phyloP scores from a whole-genome alignment of 2,113 vertebrate species.

The Heterocephalus glaber region DNA sequence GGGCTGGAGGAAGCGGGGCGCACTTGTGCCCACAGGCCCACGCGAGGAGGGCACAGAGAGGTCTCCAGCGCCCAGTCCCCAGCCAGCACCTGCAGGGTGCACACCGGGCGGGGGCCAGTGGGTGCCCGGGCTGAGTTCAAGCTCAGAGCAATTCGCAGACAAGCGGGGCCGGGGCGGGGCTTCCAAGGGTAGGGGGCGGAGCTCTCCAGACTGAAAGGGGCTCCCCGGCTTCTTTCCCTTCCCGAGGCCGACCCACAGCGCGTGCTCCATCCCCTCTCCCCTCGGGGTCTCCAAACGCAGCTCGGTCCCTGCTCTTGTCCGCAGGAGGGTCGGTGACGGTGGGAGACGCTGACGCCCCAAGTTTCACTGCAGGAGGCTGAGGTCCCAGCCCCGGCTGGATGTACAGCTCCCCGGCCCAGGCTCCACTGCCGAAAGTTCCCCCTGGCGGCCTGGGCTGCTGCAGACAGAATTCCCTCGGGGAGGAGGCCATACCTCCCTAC shows the following conservation, averaged over 20 bases:
- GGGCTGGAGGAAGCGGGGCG: neutral
- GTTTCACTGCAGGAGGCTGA: too few species aligned
- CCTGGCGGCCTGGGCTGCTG: neutral
- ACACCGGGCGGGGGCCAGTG: neutral
- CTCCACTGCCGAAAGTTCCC: neutral
- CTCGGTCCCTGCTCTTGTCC: too few species aligned
- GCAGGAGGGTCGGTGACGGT: neutral
- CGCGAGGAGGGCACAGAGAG: neutral
- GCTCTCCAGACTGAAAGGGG: neutral
- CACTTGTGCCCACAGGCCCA: neutral
- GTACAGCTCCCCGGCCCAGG: neutral
- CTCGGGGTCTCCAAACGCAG: neutral
- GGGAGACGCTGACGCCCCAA: neutral
- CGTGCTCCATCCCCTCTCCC: neutral
- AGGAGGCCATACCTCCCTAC: neutral
- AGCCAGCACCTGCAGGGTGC: too few species aligned
- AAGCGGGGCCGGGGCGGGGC: fast-evolving
- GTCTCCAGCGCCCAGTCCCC: neutral
- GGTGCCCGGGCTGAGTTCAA: neutral
- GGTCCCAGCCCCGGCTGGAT: too few species aligned
- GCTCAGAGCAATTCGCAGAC: neutral
- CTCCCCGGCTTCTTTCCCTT: neutral
- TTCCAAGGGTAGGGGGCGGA: too few species aligned
- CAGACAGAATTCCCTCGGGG: neutral
- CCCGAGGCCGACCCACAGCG: neutral